Evolutionary conservation across 2,888 invertebrate species (phyloP).

Genomic region (Pollenia amentaria): DNA sequence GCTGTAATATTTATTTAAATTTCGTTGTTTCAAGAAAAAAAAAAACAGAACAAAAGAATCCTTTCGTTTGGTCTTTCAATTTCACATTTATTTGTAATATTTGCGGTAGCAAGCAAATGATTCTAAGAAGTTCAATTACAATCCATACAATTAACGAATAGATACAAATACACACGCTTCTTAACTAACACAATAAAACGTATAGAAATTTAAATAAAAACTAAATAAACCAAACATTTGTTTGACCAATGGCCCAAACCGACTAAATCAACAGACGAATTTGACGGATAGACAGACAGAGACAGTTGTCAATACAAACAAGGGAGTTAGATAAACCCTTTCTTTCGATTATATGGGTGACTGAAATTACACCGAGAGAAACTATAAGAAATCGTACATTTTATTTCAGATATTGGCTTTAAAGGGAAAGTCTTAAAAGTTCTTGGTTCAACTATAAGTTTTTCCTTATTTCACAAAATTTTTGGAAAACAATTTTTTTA

Average conservation of each 20-base stretch:
- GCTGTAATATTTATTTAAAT: constrained; percentile 54
- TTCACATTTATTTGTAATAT: constrained; percentile 75
- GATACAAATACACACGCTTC: constrained; percentile 23
- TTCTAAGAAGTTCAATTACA: constrained; percentile 75
- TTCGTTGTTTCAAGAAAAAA: not conserved
- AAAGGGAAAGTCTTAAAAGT: too few relatives aligned
- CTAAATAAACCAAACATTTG: constrained; percentile 58
- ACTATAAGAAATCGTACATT: not conserved
- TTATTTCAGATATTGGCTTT: too few relatives aligned
- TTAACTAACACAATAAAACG: constrained; percentile 13
- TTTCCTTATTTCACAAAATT: too few relatives aligned
- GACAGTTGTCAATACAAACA: constrained; percentile 24
- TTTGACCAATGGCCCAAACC: constrained; percentile 54
- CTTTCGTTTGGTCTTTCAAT: constrained; percentile 58
- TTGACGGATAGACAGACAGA: constrained; percentile 26
- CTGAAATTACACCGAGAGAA: constrained; percentile 17
- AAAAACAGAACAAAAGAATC: constrained; percentile 37
- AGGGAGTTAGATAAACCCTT: constrained; percentile 45
- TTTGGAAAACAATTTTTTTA: too few relatives aligned
- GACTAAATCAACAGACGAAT: constrained; percentile 29
- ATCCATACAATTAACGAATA: not conserved
- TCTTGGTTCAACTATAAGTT: too few relatives aligned
- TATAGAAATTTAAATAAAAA: constrained; percentile 48
- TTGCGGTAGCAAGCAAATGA: constrained; percentile 76
- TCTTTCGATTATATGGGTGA: constrained; percentile 9